A percentile compares a stretch with the other conserved stretches of the same genome.
Conservation (phyloP, 2,797 vertebrate species). For the Anguilla megastoma region DNA sequence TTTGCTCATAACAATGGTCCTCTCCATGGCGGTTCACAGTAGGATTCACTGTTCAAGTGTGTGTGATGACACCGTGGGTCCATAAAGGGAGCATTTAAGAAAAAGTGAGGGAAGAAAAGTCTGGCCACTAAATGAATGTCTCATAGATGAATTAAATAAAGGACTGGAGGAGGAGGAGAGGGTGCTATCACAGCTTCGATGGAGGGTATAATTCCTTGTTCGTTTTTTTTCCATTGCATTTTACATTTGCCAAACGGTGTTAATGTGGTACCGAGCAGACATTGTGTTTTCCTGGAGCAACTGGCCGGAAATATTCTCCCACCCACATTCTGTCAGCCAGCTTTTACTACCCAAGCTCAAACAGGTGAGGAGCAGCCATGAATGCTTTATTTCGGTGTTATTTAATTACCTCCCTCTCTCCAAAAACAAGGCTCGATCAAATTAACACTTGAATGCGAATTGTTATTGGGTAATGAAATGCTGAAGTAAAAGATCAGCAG, state of each 20-base stretch:
- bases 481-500: conserved; percentile 11
- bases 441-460: neutral
- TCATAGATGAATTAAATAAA: conserved; percentile 71
- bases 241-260: conserved; percentile 42
- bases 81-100: conserved; percentile 79
- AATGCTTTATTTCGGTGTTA: neutral
- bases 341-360: neutral
- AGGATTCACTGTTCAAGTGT: conserved; percentile 75
- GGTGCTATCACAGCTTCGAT: neutral
- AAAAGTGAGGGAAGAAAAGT: conserved; percentile 72
- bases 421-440: neutral
- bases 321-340: neutral
- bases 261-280: conserved; percentile 3
- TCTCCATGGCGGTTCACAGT: conserved; percentile 70
- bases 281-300: neutral
- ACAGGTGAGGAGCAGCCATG: neutral
- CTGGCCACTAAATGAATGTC: conserved; percentile 77
- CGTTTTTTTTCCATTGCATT: conserved; percentile 38
- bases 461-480: neutral
- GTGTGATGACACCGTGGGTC: conserved; percentile 77
- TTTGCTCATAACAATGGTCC: neutral
- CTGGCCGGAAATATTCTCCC: neutral
- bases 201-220: conserved; percentile 31
- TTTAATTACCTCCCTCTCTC: neutral
- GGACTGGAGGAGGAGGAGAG: conserved; percentile 42